Evolutionary conservation across 2,797 vertebrate species (phyloP).

Genomic region (Xiphophorus birchmanni): DNA sequence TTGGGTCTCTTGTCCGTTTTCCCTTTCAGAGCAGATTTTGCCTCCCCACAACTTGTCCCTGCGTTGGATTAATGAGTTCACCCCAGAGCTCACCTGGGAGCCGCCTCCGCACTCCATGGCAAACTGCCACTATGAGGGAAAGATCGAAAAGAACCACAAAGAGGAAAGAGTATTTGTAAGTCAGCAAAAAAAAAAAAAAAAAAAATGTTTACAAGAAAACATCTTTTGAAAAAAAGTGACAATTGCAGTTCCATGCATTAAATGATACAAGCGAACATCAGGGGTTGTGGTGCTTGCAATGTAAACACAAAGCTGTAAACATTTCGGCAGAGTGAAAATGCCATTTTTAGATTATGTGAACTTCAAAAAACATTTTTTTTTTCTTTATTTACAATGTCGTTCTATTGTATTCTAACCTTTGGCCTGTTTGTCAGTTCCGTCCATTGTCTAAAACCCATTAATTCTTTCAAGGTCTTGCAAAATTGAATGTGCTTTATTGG

Average conservation of each 20-base stretch:
- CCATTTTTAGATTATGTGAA: not conserved
- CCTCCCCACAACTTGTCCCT: slow-evolving; percentile 30
- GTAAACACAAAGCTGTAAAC: not conserved
- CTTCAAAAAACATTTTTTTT: not conserved
- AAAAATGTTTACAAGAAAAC: not conserved
- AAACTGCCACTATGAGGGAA: accelerated
- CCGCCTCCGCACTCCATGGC: not conserved
- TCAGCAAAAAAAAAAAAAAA: slow-evolving; percentile 9
- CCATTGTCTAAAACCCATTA: not conserved
- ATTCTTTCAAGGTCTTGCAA: not conserved
- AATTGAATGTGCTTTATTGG: not conserved
- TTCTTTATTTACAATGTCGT: not conserved
- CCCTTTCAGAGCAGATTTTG: slow-evolving; percentile 3
- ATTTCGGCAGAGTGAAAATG: not conserved
- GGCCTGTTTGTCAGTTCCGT: not conserved
- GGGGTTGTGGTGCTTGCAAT: not conserved
- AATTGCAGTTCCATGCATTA: not conserved
- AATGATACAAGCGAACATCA: not conserved
- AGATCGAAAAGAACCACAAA: accelerated
- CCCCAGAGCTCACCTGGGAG: accelerated
- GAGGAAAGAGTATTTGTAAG: accelerated
- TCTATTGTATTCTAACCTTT: not conserved
- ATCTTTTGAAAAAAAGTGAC: not conserved
- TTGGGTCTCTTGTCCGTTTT: not conserved
- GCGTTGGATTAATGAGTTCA: accelerated